A percentile compares a stretch with the other conserved stretches of the same genome.
phyloP scores from a whole-genome alignment of 2,888 invertebrate genomes.

The Drosophila paramelanica region DNA sequence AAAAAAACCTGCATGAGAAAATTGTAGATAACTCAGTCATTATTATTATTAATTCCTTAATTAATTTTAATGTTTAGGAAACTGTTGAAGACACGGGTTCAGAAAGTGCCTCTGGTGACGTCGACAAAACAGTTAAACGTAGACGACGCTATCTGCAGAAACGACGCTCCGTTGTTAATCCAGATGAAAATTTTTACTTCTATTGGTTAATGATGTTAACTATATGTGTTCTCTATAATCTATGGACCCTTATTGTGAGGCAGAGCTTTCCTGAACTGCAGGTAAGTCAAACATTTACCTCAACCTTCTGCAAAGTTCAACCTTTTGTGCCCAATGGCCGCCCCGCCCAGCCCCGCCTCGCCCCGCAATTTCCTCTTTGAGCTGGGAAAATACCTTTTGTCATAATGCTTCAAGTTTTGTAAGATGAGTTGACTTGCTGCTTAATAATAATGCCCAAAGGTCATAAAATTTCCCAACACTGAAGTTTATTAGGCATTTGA shows the following conservation, averaged over 20 bases:
- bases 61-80: conserved; percentile 80
- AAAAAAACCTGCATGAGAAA: no score
- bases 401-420: conserved; percentile 44
- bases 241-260: conserved; percentile 97
- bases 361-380: neutral
- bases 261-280: conserved; percentile 97
- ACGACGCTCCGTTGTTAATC: conserved; percentile 94
- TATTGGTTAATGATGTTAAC: conserved; percentile 97
- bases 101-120: conserved; percentile 88
- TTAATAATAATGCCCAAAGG: conserved; percentile 48
- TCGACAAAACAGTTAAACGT: conserved; percentile 87
- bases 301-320: neutral
- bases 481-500: conserved; percentile 57
- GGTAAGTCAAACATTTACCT: conserved; percentile 78
- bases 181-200: conserved; percentile 98
- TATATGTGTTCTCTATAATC: conserved; percentile 95
- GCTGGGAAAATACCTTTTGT: conserved; percentile 43
- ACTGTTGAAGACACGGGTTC: conserved; percentile 90
- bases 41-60: no score
- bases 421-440: conserved; percentile 60
- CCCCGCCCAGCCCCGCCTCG: neutral
- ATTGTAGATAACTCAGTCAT: neutral
- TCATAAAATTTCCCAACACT: conserved; percentile 56
- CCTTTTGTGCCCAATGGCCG: neutral
- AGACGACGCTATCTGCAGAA: conserved; percentile 89